These are phyloP conservation scores for Malthinus seriepunctatus DNA, from an alignment of 2,888 invertebrate species.

Conservation along the genomic window DNA sequence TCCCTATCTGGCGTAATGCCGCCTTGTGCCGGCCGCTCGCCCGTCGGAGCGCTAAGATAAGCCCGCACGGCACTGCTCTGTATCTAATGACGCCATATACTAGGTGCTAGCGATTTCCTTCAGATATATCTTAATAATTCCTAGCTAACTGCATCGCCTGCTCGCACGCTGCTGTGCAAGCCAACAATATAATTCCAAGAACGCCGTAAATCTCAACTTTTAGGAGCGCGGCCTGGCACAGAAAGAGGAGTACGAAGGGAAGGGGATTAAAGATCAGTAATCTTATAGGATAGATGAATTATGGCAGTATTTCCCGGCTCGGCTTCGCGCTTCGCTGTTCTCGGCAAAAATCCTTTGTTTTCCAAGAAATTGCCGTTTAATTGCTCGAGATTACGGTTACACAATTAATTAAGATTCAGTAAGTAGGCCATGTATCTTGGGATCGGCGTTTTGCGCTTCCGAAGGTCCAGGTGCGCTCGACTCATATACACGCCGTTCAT, in stretches of 20 bases:
- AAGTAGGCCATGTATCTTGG: slow-evolving; percentile 53
- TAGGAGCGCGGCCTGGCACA: slow-evolving; percentile 58
- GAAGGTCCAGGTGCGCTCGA: slow-evolving; percentile 44
- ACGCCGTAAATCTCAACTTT: slow-evolving; percentile 74
- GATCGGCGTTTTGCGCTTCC: slow-evolving; percentile 39
- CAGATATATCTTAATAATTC: slow-evolving; percentile 60
- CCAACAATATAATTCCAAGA: slow-evolving; percentile 69
- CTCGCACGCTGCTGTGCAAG: slow-evolving; percentile 52
- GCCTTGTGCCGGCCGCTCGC: slow-evolving; percentile 39
- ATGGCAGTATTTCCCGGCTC: slow-evolving; percentile 60
- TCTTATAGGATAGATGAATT: slow-evolving; percentile 72
- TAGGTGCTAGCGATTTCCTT: slow-evolving; percentile 54
- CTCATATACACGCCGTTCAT: slow-evolving; percentile 26
- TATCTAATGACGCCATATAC: slow-evolving; percentile 52
- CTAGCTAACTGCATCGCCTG: slow-evolving; percentile 54
- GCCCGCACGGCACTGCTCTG: slow-evolving; percentile 42
- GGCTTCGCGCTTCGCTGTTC: slow-evolving; percentile 47
- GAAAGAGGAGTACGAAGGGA: slow-evolving; percentile 60
- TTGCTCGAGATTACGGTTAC: slow-evolving; percentile 54
- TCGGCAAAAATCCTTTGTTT: slow-evolving; percentile 56
- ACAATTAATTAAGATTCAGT: slow-evolving; percentile 57
- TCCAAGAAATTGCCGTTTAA: slow-evolving; percentile 56
- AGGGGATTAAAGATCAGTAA: slow-evolving; percentile 78
- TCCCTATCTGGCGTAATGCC: slow-evolving; percentile 57
- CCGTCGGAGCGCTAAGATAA: slow-evolving; percentile 31